Evolutionary conservation across 2,113 vertebrate genomes (phyloP).

Genomic region (Rhineura floridana): DNA sequence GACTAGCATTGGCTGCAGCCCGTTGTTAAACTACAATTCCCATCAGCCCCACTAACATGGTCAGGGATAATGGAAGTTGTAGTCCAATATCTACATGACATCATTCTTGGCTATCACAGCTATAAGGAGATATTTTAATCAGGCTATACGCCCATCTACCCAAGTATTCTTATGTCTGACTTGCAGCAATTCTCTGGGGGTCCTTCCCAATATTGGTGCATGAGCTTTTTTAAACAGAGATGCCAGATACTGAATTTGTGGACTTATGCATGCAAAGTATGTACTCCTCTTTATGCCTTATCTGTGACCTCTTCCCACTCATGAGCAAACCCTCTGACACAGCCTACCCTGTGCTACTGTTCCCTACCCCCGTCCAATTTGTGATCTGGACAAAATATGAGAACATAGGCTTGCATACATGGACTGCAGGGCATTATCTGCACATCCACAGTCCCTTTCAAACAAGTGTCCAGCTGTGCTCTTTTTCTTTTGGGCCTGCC

Average conservation of each 20-base stretch:
- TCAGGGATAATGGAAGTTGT: no score
- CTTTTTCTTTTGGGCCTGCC: neutral
- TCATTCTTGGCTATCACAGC: no score
- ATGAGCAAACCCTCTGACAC: no score
- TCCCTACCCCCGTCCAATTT: neutral
- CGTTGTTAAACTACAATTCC: no score
- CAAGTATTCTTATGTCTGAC: neutral
- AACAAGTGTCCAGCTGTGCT: neutral
- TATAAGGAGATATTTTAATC: neutral
- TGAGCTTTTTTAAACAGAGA: neutral
- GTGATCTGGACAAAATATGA: neutral
- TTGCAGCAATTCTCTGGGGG: neutral
- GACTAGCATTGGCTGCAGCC: no score
- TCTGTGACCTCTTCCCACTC: neutral
- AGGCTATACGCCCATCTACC: neutral
- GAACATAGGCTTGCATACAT: neutral
- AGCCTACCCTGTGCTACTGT: no score
- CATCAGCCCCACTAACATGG: no score
- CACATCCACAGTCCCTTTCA: neutral
- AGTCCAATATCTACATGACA: no score
- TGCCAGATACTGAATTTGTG: neutral
- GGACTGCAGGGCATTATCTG: neutral
- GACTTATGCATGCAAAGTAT: neutral
- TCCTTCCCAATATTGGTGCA: neutral
- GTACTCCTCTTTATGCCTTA: neutral